phyloP scores from a whole-genome alignment of 2,113 vertebrate species.

The Rhadina sibilatrix region DNA sequence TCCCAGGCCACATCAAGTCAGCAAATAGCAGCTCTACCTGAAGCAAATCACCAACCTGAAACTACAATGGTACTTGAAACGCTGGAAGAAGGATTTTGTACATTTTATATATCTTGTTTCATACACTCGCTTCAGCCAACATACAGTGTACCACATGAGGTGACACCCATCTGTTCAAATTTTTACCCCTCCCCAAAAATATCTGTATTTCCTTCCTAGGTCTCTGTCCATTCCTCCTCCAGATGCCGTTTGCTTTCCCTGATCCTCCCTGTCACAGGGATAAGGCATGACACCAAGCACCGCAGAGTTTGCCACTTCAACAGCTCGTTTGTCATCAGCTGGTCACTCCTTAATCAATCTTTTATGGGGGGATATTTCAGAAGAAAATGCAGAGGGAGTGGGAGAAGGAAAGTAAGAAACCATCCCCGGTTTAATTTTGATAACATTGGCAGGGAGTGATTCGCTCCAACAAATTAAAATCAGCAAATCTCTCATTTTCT shows the following conservation, averaged over 20 bases:
- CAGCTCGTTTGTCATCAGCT: neutral
- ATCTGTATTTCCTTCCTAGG: neutral
- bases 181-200: neutral
- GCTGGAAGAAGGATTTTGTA: neutral
- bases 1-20: neutral
- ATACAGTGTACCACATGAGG: neutral
- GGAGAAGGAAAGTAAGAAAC: neutral
- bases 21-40: neutral
- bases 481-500: conserved; percentile 58
- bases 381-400: neutral
- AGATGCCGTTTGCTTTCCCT: fast-evolving
- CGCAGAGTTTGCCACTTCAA: neutral
- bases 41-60: neutral
- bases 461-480: conserved; percentile 38
- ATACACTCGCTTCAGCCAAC: neutral
- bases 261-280: neutral
- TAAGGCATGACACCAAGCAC: neutral
- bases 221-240: neutral
- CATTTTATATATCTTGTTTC: neutral
- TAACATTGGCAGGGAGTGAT: neutral
- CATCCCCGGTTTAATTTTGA: conserved; percentile 11
- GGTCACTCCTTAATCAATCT: neutral
- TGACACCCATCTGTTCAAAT: neutral
- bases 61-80: neutral
- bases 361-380: neutral